Percentiles rank a stretch among this genome's conserved stretches.
Conservation (phyloP, 1,140 invertebrate species). For the Sitodiplosis mosellana region DNA sequence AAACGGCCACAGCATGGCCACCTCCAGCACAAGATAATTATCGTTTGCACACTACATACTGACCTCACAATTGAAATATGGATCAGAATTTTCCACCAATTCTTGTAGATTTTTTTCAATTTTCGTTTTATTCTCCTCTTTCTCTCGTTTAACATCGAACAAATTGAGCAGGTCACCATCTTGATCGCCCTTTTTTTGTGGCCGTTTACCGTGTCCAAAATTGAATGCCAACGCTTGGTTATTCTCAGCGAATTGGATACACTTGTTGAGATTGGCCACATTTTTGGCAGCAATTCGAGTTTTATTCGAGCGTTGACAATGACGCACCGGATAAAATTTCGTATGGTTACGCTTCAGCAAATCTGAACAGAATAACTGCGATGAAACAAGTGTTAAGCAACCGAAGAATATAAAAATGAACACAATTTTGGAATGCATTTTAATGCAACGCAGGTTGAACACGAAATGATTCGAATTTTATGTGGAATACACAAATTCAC, state of each 20-base stretch:
- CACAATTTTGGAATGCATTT: too few relatives aligned
- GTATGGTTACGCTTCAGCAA: too few relatives aligned
- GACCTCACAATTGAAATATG: not conserved
- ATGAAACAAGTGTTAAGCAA: too few relatives aligned
- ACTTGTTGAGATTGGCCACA: not conserved
- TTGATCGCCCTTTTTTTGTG: too few relatives aligned
- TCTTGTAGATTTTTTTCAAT: not conserved
- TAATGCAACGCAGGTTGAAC: too few relatives aligned
- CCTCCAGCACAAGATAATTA: too few relatives aligned
- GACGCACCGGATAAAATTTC: constrained; percentile 1
- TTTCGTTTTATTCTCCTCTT: not conserved
- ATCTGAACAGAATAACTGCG: too few relatives aligned
- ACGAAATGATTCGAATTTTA: too few relatives aligned
- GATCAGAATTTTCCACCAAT: not conserved
- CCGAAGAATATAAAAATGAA: too few relatives aligned
- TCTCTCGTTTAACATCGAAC: not conserved
- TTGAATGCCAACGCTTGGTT: not conserved
- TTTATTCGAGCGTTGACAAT: constrained; percentile 2
- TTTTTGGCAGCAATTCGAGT: not conserved
- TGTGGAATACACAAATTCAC: too few relatives aligned
- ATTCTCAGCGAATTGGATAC: not conserved
- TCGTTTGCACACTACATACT: too few relatives aligned
- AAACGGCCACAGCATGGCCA: too few relatives aligned
- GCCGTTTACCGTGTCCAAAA: not conserved
- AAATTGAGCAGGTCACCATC: not conserved